phyloP scores from a whole-genome alignment of 2,113 vertebrate species.

The Pterocles gutturalis region DNA sequence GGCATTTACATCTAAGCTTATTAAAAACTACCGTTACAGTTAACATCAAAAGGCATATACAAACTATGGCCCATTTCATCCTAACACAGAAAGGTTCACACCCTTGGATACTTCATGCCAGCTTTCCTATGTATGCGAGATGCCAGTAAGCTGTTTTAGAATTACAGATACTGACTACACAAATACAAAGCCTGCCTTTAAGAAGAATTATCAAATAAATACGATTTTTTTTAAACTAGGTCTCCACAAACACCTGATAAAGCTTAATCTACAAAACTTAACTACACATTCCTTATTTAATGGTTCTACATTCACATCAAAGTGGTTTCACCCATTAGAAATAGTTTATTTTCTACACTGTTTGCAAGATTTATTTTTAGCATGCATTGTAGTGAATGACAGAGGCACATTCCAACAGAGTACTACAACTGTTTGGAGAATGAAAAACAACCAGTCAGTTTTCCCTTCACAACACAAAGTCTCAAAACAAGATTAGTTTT shows the following conservation, averaged over 20 bases:
- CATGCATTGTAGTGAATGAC: conserved; percentile 57
- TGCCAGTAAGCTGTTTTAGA: neutral
- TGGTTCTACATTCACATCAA: conserved; percentile 52
- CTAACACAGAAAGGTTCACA: neutral
- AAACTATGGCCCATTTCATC: neutral
- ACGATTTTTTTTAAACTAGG: neutral
- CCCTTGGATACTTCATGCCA: neutral
- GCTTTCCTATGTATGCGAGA: neutral
- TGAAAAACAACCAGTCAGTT: conserved; percentile 9
- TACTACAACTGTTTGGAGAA: conserved; percentile 44
- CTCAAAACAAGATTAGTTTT: conserved; percentile 31
- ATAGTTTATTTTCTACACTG: conserved; percentile 45
- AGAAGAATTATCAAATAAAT: neutral
- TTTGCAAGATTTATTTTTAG: conserved; percentile 64
- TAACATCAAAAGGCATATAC: neutral
- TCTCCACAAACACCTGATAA: conserved; percentile 11
- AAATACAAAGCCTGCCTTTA: neutral
- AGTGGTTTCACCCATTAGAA: conserved; percentile 22
- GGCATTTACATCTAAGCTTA: neutral
- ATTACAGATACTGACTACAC: neutral
- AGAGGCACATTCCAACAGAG: conserved; percentile 62
- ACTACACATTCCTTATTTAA: conserved; percentile 46
- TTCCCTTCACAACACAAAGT: conserved; percentile 13
- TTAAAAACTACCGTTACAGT: neutral
- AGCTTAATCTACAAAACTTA: conserved; percentile 29